Base-by-base conservation (phyloP, 2,888 invertebrate genomes). In the Caenorhabditis virilis region DNA sequence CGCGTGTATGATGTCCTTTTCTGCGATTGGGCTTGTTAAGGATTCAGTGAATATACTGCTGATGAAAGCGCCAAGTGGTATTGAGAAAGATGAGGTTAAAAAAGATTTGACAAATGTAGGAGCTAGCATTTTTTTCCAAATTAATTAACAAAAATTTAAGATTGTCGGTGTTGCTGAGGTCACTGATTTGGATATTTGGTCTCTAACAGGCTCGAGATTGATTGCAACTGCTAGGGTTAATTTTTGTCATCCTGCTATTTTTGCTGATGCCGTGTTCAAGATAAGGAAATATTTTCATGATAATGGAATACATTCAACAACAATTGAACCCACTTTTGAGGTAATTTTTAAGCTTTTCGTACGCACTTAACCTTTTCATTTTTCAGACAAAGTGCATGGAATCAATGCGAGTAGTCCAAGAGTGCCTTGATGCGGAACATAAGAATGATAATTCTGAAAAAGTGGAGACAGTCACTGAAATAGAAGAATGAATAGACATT, bases 1-100 rank as follows among this genome's bases (percentile, higher is more conserved):
- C 15, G 74, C 62, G 5, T 22, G 38, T 0, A 46, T 76, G 16
- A 75, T 72, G 52, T 58, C 53, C 7, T 47, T 71, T 48, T 80
- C 70, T 7, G 72, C 76, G 0, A 39, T 58, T 9, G 41, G 56
- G n/a, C 52, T 74, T 85, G 86, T 97, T 48, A 89, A 91, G 78
- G 95, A 95, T 85, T 95, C 95, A 0, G 94, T 95, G 3, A 87
- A 94, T 69, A 95, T 97, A 82, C 86, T 97, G 62, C 87, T 98
- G 47, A 97, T 98, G 86, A 95, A 95, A n/a, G 95, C 95, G 60
- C 98, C 98, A 48, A 93, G 93, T 16, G 95, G 95, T 85, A 93
- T 97, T 83, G 91, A 93, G 86, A 84, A 86, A 16, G 80, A 84
- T n/a, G 79, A 82, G 15, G 42, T 83, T 5, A 74, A 77, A 41